A percentile compares a stretch with the other conserved stretches of the same genome.
Conservation (phyloP, 2,113 vertebrate species). For the Reinhardtius hippoglossoides region DNA sequence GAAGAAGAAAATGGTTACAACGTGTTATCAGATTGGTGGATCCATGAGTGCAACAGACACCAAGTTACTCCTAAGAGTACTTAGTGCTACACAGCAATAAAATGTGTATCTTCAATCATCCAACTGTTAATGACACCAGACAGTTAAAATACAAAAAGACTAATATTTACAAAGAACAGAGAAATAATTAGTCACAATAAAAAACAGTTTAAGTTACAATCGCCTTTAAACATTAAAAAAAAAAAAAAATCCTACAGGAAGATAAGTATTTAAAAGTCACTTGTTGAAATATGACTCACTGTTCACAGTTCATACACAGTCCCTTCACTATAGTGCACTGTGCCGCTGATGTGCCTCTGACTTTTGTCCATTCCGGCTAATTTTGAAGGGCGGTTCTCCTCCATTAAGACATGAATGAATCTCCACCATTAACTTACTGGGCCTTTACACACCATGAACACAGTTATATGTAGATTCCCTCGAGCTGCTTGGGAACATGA, state of each 20-base stretch:
- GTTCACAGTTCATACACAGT: too few species aligned
- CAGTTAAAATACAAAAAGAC: conserved; percentile 12
- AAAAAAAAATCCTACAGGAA: conserved; percentile 9
- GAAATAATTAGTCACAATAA: not conserved
- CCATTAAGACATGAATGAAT: conserved; percentile 1
- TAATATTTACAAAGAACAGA: conserved; percentile 27
- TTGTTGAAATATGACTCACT: not conserved
- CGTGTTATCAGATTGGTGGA: not conserved
- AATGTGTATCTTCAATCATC: not conserved
- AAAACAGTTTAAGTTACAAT: conserved; percentile 31
- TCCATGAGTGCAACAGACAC: not conserved
- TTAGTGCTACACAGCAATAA: not conserved
- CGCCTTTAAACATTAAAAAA: not conserved
- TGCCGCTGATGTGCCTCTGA: not conserved
- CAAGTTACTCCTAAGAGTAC: not conserved
- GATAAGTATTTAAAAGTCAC: conserved; percentile 16
- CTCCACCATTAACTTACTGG: not conserved
- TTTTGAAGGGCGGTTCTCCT: not conserved
- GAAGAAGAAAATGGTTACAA: not conserved
- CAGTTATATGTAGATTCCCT: not conserved
- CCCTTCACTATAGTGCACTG: conserved; percentile 1
- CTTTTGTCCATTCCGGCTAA: conserved; percentile 15
- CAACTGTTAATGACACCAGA: not conserved
- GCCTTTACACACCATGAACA: not conserved
- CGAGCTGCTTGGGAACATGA: not conserved